A percentile compares a stretch with the other conserved stretches of the same genome.
phyloP scores from a whole-genome alignment of 2,888 invertebrate species.

The Drosophila paranaensis region DNA sequence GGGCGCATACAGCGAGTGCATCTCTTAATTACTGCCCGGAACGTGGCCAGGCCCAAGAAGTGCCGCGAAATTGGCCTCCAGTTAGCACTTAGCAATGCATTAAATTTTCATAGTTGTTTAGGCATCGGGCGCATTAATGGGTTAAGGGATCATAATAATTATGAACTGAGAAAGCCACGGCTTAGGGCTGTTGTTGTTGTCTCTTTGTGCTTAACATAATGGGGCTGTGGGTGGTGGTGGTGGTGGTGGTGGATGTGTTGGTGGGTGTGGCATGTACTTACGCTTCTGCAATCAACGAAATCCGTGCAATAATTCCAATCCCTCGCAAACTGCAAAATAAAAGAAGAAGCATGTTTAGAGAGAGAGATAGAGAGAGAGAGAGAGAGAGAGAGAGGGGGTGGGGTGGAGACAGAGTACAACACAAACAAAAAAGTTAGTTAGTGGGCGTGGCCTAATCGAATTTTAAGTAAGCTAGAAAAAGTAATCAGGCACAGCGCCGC shows the following conservation, averaged over 20 bases:
- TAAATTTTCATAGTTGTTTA: conserved; percentile 13
- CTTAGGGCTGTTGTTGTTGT: conserved; percentile 36
- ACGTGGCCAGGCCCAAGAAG: no score
- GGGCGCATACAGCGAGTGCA: background rate
- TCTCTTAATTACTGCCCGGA: conserved; percentile 3
- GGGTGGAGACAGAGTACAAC: conserved; percentile 9
- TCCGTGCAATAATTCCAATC: conserved; percentile 85
- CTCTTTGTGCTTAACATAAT: conserved; percentile 39
- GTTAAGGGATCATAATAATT: conserved; percentile 51
- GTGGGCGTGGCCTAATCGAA: conserved; percentile 78
- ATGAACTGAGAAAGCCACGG: conserved; percentile 43
- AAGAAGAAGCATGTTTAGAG: conserved; percentile 20
- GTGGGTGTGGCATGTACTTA: conserved; percentile 71
- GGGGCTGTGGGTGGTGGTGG: background rate
- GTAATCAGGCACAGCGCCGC: conserved; percentile 70
- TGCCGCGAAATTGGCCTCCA: background rate
- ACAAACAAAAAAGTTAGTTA: conserved; percentile 68
- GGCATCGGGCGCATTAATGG: conserved; percentile 29
- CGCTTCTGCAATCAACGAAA: conserved; percentile 84
- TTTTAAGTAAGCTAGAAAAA: conserved; percentile 78
- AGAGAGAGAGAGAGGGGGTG: conserved; percentile 2
- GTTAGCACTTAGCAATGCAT: background rate
- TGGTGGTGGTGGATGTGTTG: background rate
- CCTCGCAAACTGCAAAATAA: conserved; percentile 82
- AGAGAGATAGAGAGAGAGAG: background rate